phyloP scores from a whole-genome alignment of 1,140 invertebrate species.

The Caenorhabditis briggsae region DNA sequence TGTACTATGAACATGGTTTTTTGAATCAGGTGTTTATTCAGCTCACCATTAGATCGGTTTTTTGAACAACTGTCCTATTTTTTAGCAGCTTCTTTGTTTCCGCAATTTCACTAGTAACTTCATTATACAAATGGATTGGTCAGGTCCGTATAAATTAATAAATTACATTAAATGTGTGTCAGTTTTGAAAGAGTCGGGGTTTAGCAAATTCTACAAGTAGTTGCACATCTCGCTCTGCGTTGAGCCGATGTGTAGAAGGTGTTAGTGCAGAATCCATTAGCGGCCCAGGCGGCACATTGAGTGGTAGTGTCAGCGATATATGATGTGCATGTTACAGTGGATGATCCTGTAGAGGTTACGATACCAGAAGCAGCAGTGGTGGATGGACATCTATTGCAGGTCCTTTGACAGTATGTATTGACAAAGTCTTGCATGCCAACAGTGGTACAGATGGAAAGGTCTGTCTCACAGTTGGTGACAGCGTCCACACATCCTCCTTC shows the following conservation, averaged over 20 bases:
- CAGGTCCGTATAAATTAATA: too few species aligned
- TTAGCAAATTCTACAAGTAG: constrained; percentile 49
- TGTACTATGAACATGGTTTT: too few species aligned
- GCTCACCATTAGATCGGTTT: too few species aligned
- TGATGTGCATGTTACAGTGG: background rate
- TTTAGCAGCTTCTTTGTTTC: too few species aligned
- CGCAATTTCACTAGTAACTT: too few species aligned
- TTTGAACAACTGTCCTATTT: too few species aligned
- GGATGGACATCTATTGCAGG: background rate
- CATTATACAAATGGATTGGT: too few species aligned
- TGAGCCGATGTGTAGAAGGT: constrained; percentile 31
- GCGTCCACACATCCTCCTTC: constrained; percentile 51
- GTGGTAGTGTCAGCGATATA: background rate
- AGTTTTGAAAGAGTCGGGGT: background rate
- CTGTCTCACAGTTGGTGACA: constrained; percentile 4
- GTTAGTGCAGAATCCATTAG: constrained; percentile 49
- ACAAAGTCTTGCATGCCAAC: background rate
- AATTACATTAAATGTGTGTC: too few species aligned
- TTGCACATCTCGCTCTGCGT: constrained; percentile 35
- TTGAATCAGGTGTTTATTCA: too few species aligned
- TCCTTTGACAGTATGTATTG: background rate
- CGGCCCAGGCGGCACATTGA: constrained; percentile 24
- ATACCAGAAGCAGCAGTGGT: background rate
- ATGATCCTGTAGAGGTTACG: background rate
- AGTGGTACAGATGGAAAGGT: background rate